Evolutionary conservation across 2,797 vertebrate species (phyloP).

Genomic region (Intellagama lesueurii): DNA sequence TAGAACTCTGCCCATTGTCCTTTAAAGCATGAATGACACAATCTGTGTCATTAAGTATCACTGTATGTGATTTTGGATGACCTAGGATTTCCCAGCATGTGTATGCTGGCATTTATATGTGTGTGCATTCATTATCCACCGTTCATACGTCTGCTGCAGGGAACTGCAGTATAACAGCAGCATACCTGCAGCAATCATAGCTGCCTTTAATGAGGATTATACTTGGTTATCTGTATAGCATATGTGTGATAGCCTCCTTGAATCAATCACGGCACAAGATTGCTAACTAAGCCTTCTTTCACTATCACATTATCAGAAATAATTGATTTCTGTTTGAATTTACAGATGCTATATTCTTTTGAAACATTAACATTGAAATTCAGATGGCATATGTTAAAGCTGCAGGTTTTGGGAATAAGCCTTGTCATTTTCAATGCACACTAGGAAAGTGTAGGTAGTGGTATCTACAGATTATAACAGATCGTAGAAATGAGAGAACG

Average conservation of each 20-base stretch:
- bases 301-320: slow-evolving; percentile 16
- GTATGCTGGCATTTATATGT: neutral
- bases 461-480: neutral
- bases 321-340: slow-evolving; percentile 41
- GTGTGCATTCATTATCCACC: neutral
- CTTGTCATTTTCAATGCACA: neutral
- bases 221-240: slow-evolving; percentile 2
- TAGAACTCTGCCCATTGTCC: neutral
- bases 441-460: neutral
- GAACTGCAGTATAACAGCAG: neutral
- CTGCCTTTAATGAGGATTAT: neutral
- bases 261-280: neutral
- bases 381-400: neutral
- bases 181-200: neutral
- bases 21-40: neutral
- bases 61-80: neutral
- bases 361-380: neutral
- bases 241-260: neutral
- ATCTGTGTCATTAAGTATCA: neutral
- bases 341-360: slow-evolving; percentile 26
- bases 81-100: no score
- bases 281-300: slow-evolving; percentile 1
- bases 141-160: neutral
- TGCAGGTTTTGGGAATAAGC: neutral
- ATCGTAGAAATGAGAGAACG: slow-evolving; percentile 32